Conservation (phyloP, 2,888 invertebrate species). For the Sesamia inferens region DNA sequence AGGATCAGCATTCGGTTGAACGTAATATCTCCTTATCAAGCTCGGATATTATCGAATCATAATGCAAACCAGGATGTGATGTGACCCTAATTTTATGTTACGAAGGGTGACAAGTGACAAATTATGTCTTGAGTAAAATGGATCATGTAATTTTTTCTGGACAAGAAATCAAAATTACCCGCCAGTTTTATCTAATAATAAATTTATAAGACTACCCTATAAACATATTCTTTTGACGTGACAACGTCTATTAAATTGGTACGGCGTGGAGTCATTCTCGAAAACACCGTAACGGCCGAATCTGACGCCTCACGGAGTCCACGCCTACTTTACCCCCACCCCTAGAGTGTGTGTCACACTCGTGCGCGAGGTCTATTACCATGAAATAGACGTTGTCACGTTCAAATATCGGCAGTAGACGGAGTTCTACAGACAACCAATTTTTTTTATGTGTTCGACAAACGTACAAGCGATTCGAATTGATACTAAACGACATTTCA, state of each 20-base stretch:
- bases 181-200: slow-evolving; percentile 4
- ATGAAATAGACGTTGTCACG: no score
- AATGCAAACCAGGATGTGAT: slow-evolving; percentile 26
- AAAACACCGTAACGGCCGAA: no score
- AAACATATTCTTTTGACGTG: no score
- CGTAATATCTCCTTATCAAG: slow-evolving; percentile 46
- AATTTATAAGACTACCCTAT: slow-evolving; percentile 12
- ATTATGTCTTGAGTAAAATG: slow-evolving; percentile 1
- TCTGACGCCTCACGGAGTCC: no score
- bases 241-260: no score
- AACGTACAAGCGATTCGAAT: slow-evolving; percentile 7
- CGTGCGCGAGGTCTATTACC: no score
- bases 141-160: slow-evolving; percentile 23
- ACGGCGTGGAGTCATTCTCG: no score
- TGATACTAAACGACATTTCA: slow-evolving; percentile 1
- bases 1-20: slow-evolving; percentile 36
- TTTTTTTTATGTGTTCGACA: not conserved
- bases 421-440: no score
- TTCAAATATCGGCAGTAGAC: no score
- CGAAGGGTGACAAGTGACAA: slow-evolving; percentile 25
- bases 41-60: slow-evolving; percentile 40
- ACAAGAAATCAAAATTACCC: slow-evolving; percentile 4
- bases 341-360: no score
- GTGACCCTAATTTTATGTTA: slow-evolving; percentile 36
- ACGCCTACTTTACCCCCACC: no score